Base-by-base conservation (phyloP, 2,888 invertebrate species). In the Apodemia zela region DNA sequence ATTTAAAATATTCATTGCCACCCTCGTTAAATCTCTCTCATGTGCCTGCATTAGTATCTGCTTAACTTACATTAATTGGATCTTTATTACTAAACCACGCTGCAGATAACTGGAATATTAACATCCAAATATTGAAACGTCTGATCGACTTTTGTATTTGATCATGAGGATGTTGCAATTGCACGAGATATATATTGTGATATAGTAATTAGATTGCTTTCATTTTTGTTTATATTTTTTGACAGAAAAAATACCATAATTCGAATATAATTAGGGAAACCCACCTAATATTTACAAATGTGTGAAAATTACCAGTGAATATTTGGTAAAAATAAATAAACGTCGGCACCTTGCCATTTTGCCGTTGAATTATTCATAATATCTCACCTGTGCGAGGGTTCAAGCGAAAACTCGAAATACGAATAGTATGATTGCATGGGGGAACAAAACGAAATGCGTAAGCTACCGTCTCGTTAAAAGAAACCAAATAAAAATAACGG, bases 281-380 rank as follows among this genome's bases (percentile, higher is more conserved):
- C 65, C 68, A 70, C 66, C 68, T 70, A 66, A 68, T 67, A 65
- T 67, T 66, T 72, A 75, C 71, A 73, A 77, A 81, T 75, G 74
- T 79, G 81, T 77, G 78, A 75, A 82, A 82, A 84, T 85, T 81
- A 80, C 75, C 45, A 76, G 80, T 78, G 80, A 84, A 84, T 82
- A 89, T 81, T 73, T 75, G 75, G 75, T 72, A 82, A 86, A 86
- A 89, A 89, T 88, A 89, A 86, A 85, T 82, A 82, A 76, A 74
- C 77, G 84, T 83, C 42, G 42, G 42, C 42, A 86, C 87, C 86
- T 88, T 82, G 85, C 84, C 87, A 86, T 89, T 89, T 89, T 86
- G 83, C 85, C 81, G 82, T 84, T 90, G 90, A 89, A 90, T 90
- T 83, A 90, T 90, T 88, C 89, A 89, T 90, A 86, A 79, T 76